Conservation (phyloP, 2,888 invertebrate genomes). For the Polydesmus complanatus region DNA sequence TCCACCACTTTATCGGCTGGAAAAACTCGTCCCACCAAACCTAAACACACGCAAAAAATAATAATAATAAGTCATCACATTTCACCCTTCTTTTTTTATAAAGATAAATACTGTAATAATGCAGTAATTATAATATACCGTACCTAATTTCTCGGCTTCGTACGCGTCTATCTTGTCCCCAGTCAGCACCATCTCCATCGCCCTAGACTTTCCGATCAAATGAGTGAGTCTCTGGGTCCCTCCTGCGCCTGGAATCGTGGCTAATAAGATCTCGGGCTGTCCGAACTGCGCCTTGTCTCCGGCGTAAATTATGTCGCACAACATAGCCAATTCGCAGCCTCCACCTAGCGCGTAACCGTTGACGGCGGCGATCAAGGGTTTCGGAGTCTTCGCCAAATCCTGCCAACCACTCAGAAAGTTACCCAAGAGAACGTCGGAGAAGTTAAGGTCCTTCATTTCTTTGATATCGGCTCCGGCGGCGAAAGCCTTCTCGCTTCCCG, state of each 20-base stretch:
- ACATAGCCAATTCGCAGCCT: constrained; percentile 97
- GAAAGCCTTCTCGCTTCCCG: constrained; percentile 66
- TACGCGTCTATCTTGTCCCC: constrained; percentile 79
- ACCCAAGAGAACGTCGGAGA: constrained; percentile 49
- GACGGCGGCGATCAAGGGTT: constrained; percentile 95
- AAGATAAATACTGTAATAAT: not conserved
- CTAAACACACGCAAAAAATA: too few relatives aligned
- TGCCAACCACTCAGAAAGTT: constrained; percentile 80
- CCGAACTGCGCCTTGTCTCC: constrained; percentile 97
- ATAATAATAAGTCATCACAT: too few relatives aligned
- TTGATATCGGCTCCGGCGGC: constrained; percentile 90
- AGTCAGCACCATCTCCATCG: constrained; percentile 95
- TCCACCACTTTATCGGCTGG: constrained; percentile 71
- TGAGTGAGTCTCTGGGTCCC: constrained; percentile 81
- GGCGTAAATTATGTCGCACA: constrained; percentile 98
- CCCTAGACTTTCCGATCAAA: constrained; percentile 87
- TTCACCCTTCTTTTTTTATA: not conserved
- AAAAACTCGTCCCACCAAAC: constrained; percentile 78
- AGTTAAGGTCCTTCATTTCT: constrained; percentile 72
- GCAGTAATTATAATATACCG: constrained; percentile 19
- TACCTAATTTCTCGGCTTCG: constrained; percentile 81
- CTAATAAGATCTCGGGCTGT: constrained; percentile 93
- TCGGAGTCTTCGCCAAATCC: constrained; percentile 55
- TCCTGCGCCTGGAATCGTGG: constrained; percentile 89
- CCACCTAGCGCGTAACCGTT: constrained; percentile 98